Evolutionary conservation across 2,888 invertebrate species (phyloP).

Genomic region (Meganola albula): DNA sequence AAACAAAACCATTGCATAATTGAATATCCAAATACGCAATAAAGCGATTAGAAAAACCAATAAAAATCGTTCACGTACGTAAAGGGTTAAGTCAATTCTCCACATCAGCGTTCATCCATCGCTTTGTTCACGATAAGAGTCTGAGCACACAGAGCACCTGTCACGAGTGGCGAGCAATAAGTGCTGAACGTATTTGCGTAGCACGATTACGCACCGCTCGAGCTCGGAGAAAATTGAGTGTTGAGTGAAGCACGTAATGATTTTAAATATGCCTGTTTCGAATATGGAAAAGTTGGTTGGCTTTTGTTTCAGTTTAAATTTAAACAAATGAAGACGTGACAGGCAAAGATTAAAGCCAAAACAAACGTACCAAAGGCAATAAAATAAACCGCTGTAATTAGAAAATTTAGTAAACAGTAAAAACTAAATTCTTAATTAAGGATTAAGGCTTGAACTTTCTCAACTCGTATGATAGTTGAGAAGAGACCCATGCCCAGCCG

Average conservation of each 20-base stretch:
- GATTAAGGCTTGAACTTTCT: too few species aligned
- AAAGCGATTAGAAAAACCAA: slow-evolving; percentile 12
- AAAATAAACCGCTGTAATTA: too few species aligned
- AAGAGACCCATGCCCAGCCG: too few species aligned
- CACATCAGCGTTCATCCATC: slow-evolving; percentile 42
- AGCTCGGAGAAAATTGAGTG: slow-evolving; percentile 39
- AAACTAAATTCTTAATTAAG: too few species aligned
- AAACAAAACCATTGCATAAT: too few species aligned
- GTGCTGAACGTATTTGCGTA: slow-evolving; percentile 71
- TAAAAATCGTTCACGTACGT: slow-evolving; percentile 19
- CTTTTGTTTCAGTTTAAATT: too few species aligned
- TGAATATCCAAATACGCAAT: too few species aligned
- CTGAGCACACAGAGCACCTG: slow-evolving; percentile 59
- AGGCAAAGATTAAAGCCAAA: too few species aligned
- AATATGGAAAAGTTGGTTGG: slow-evolving; percentile 16
- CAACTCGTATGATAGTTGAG: too few species aligned
- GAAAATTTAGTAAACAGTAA: too few species aligned
- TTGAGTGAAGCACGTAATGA: slow-evolving; percentile 28
- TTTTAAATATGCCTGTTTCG: slow-evolving; percentile 23
- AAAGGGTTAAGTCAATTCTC: slow-evolving; percentile 38
- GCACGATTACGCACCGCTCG: slow-evolving; percentile 59
- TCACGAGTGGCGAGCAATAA: slow-evolving; percentile 62
- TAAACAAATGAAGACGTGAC: too few species aligned
- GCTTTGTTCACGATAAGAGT: slow-evolving; percentile 60
- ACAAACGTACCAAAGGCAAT: too few species aligned